These are phyloP conservation scores for Lathronympha strigana DNA, from an alignment of 2,888 invertebrate species.

Conservation along the genomic window DNA sequence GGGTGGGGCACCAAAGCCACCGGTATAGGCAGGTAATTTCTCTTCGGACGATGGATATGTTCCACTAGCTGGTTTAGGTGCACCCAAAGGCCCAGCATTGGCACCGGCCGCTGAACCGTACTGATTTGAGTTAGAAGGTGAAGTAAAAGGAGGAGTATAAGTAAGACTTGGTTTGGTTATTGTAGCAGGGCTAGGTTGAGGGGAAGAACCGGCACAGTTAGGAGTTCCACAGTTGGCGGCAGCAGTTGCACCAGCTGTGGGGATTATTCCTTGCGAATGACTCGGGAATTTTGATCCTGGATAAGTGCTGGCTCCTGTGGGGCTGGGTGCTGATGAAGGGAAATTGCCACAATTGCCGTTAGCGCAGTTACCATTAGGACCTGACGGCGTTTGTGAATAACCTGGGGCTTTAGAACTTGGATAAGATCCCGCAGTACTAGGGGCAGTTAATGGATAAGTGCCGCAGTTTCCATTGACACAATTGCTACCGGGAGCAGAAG, in stretches of 20 bases:
- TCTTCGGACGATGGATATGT: constrained; percentile 45
- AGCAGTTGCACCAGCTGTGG: constrained; percentile 16
- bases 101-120: constrained; percentile 30
- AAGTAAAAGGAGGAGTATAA: constrained; percentile 33
- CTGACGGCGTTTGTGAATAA: constrained; percentile 28
- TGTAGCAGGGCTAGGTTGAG: constrained; percentile 1
- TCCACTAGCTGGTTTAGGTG: constrained; percentile 39
- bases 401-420: constrained; percentile 9
- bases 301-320: constrained; percentile 13
- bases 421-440: constrained; percentile 5
- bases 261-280: constrained; percentile 30
- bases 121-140: constrained; percentile 24
- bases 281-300: constrained; percentile 28
- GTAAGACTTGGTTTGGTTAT: constrained; percentile 28
- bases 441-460: neutral
- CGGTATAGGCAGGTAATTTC: constrained; percentile 53
- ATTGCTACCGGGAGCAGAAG: constrained; percentile 14
- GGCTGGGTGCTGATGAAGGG: constrained; percentile 3
- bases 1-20: constrained; percentile 61
- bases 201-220: constrained; percentile 23
- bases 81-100: constrained; percentile 21
- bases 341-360: constrained; percentile 33
- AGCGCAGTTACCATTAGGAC: constrained; percentile 28
- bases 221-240: constrained; percentile 26
- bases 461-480: constrained; percentile 42